Conservation (phyloP, 1,140 invertebrate species). For the Zophobas atratus region DNA sequence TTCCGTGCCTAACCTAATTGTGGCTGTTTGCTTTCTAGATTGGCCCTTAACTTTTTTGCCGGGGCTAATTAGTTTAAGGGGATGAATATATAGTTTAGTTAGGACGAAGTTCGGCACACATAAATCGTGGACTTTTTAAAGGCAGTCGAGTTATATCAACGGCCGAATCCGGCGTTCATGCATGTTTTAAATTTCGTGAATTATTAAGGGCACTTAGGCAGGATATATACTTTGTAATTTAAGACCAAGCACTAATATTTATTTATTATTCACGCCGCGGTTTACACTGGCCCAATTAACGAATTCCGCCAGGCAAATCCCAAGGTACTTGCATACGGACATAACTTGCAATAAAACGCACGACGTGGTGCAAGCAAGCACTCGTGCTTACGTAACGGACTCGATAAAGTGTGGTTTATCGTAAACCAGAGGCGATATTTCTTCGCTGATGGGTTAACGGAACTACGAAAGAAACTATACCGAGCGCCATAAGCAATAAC, state of each 20-base stretch:
- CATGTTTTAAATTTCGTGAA: slow-evolving; percentile 34
- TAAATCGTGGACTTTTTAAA: background rate
- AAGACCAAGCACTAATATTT: slow-evolving; percentile 33
- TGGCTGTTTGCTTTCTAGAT: slow-evolving; percentile 26
- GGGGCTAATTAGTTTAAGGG: slow-evolving; percentile 13
- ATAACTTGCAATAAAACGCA: slow-evolving; percentile 43
- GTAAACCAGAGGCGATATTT: slow-evolving; percentile 23
- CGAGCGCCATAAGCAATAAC: background rate
- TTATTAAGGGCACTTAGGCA: slow-evolving; percentile 43
- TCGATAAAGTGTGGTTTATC: slow-evolving; percentile 25
- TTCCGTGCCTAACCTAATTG: slow-evolving; percentile 15
- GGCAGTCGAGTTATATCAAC: background rate
- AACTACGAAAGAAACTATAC: slow-evolving; percentile 16
- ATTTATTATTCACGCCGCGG: slow-evolving; percentile 41
- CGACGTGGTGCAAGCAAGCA: slow-evolving; percentile 35
- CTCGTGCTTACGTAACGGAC: slow-evolving; percentile 13
- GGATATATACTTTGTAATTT: slow-evolving; percentile 24
- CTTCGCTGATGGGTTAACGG: slow-evolving; percentile 1
- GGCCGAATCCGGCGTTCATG: background rate
- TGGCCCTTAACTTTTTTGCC: slow-evolving; percentile 16
- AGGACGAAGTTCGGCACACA: background rate
- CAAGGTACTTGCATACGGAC: slow-evolving; percentile 4
- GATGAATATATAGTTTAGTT: slow-evolving; percentile 9
- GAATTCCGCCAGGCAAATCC: slow-evolving; percentile 40
- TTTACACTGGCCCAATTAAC: slow-evolving; percentile 39